Evolutionary conservation across 2,888 invertebrate genomes (phyloP), one percentile per base, ranked within the genome.

Genomic region (Xanthostigma xanthostigma): DNA sequence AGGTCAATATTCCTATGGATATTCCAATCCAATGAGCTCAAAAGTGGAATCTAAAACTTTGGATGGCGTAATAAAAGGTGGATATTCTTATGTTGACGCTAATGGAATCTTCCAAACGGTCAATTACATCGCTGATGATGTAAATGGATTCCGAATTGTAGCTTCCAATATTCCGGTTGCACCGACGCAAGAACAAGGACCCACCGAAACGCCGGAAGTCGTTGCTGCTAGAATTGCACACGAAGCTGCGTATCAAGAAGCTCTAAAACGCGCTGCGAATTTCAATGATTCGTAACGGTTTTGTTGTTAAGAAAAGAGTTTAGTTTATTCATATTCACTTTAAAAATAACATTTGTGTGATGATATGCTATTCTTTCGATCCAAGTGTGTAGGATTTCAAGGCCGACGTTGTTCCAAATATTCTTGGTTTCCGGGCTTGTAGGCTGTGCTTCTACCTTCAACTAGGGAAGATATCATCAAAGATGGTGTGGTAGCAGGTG

Each of bases 61-160:
- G 49, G 76, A 79, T 58, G 80, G 80, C 11, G 71, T 76, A 12
- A 78, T 77, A 5, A 70, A 73, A 50, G 81, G 81, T 44, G 77
- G 76, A 41, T 83, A 82, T 60, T 78, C 79, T 38, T 83, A 81
- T 60, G 72, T 82, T 49, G 82, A 83, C 60, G 78, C 77, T 12
- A 71, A 79, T 58, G 80, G 80, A 2, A 66, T 76, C 49, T 62
- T 79, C 9, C 81, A 81, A 61, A 75, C 75, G 36, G 78, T 80
- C 17, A 72, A 76, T 50, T 81, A 81, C 59, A 68, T 76, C 27
- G 74, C 80, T 8, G 80, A 81, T 65, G 66, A 69, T 37, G 66
- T 69, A 1, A 71, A 78, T 57, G 81, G 81, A 41, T 81, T 81
- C 63, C 70, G 79, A 60, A 79, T 79, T 9, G 67, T 76, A 11